Conservation (phyloP, 2,797 vertebrate species). For the Micromesistius poutassou region DNA sequence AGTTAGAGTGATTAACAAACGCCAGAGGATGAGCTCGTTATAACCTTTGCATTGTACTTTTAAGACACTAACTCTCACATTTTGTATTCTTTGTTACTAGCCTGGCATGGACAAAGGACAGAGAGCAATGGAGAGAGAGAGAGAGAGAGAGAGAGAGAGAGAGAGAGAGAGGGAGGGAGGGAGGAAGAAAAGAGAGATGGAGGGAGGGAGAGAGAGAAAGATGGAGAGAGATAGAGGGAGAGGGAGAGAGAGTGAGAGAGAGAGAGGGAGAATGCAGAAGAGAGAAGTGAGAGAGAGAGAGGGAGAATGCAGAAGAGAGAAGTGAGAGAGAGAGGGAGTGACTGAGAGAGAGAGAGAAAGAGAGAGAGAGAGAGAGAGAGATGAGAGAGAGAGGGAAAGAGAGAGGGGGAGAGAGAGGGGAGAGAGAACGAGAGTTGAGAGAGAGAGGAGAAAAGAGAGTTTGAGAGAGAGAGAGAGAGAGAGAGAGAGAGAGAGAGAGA, state of each 20-base stretch:
- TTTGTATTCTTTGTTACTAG: conserved; percentile 1
- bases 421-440: background rate
- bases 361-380: too few relatives aligned
- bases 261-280: too few relatives aligned
- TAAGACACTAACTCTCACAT: conserved; percentile 29
- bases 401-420: background rate
- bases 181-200: background rate
- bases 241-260: too few relatives aligned
- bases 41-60: conserved; percentile 36
- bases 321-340: background rate
- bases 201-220: too few relatives aligned
- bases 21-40: conserved; percentile 32
- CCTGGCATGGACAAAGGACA: background rate
- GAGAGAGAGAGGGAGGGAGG: conserved; percentile 6
- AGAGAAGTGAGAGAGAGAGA: background rate
- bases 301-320: background rate
- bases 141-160: background rate
- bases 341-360: conserved; percentile 3
- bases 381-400: background rate
- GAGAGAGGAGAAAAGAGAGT: conserved; percentile 9
- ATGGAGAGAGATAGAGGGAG: too few relatives aligned
- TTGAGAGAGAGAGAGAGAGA: too few relatives aligned
- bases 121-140: background rate
- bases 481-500: too few relatives aligned
- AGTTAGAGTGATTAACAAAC: conserved; percentile 37